These are phyloP conservation scores for Hozukius guyotensis DNA, from an alignment of 2,797 vertebrate species.

Conservation along the genomic window DNA sequence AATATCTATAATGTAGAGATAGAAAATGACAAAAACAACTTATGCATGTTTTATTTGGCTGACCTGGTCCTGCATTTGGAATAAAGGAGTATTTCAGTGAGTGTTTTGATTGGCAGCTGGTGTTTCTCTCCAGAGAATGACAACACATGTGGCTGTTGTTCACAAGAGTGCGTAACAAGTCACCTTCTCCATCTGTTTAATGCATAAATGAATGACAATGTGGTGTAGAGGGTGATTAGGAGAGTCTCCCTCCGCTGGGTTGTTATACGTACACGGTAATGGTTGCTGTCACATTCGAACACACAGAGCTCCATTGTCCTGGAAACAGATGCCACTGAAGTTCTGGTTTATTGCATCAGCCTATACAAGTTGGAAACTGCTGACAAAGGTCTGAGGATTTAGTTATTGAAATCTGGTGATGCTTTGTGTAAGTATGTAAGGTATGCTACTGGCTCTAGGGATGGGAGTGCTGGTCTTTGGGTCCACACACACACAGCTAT, in stretches of 20 bases:
- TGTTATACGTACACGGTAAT: slow-evolving; percentile 31
- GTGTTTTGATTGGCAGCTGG: slow-evolving; percentile 53
- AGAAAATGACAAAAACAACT: slow-evolving; percentile 69
- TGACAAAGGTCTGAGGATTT: slow-evolving; percentile 24
- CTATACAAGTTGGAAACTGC: slow-evolving; percentile 25
- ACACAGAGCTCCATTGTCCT: slow-evolving; percentile 41
- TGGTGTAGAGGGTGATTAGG: slow-evolving; percentile 42
- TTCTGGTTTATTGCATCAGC: slow-evolving; percentile 46
- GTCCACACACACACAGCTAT: neutral
- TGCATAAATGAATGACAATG: slow-evolving; percentile 67
- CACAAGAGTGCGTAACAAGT: slow-evolving; percentile 14
- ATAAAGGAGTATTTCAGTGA: slow-evolving; percentile 83
- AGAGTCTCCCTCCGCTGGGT: slow-evolving; percentile 38
- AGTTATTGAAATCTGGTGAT: slow-evolving; percentile 45
- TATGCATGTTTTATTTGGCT: slow-evolving; percentile 83
- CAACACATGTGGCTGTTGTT: slow-evolving; percentile 8
- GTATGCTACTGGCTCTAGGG: neutral
- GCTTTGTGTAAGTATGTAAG: neutral
- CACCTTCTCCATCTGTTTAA: slow-evolving; percentile 65
- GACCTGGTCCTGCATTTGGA: slow-evolving; percentile 81
- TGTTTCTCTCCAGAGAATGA: slow-evolving; percentile 49
- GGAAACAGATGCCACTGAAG: slow-evolving; percentile 18
- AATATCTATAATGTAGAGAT: slow-evolving; percentile 85
- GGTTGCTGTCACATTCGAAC: slow-evolving; percentile 21
- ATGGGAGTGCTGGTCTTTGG: neutral